These are phyloP conservation scores for Cossypha heuglini DNA, from an alignment of 2,797 vertebrate genomes.

Conservation along the genomic window DNA sequence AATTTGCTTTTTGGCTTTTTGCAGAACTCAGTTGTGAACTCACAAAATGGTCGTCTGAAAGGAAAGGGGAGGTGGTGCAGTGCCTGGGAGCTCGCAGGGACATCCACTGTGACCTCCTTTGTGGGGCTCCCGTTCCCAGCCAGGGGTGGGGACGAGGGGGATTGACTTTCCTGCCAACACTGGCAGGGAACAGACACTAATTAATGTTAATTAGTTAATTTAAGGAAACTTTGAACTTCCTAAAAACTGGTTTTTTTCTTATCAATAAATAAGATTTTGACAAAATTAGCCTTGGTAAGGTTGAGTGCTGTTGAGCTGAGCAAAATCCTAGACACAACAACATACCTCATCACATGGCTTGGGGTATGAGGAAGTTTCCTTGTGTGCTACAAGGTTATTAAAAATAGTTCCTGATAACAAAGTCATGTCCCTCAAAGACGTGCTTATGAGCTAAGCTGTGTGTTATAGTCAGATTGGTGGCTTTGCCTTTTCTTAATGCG, in stretches of 20 bases:
- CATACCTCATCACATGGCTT: rapidly evolving
- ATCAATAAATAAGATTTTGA: background rate
- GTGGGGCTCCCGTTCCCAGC: too few relatives aligned
- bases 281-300: background rate
- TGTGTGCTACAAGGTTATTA: background rate
- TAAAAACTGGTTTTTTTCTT: background rate
- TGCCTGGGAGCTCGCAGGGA: rapidly evolving
- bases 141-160: rapidly evolving
- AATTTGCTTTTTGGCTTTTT: background rate
- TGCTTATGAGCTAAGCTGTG: background rate
- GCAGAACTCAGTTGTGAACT: background rate
- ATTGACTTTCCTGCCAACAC: background rate
- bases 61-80: rapidly evolving
- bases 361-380: background rate
- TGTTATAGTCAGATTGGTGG: background rate
- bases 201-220: background rate
- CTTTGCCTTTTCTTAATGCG: background rate
- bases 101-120: background rate
- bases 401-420: background rate
- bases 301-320: background rate
- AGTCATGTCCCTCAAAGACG: background rate
- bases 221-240: background rate
- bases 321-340: background rate
- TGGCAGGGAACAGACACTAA: rapidly evolving
- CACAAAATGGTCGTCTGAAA: background rate